Conservation (phyloP, 2,113 vertebrate genomes). For the Ailurus styani region DNA sequence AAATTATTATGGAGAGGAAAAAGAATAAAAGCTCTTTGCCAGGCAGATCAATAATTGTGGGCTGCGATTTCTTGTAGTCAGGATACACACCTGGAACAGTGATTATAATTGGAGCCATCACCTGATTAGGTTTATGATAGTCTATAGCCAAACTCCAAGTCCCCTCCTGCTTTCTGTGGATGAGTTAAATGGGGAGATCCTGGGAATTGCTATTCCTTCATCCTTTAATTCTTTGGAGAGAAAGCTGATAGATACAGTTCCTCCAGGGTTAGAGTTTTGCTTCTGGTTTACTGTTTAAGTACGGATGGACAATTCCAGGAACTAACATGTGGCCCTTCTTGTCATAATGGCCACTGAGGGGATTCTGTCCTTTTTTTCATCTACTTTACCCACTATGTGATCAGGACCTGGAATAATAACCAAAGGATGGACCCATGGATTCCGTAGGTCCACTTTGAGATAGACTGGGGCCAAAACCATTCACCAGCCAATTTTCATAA, state of each 20-base stretch:
- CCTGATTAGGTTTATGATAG: not conserved
- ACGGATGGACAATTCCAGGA: not conserved
- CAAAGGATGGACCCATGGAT: not conserved
- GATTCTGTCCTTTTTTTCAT: not conserved
- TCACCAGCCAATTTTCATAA: not conserved
- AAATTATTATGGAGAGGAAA: not conserved
- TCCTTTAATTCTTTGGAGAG: not conserved
- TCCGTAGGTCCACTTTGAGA: not conserved
- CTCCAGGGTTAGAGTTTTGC: not conserved
- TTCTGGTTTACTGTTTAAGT: not conserved
- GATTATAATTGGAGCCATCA: not conserved
- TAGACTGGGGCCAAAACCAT: not conserved
- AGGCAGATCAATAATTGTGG: not conserved
- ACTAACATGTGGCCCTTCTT: not conserved
- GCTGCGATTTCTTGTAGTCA: not conserved
- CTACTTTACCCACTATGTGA: not conserved
- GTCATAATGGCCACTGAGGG: not conserved
- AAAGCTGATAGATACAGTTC: not conserved
- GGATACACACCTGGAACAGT: not conserved
- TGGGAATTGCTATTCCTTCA: not conserved
- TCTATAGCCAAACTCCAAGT: not conserved
- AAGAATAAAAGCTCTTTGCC: not conserved
- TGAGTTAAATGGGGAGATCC: not conserved
- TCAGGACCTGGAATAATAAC: not conserved
- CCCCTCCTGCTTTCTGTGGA: not conserved